These are phyloP conservation scores for Sylvietta virens DNA, from an alignment of 2,113 vertebrate species.

Conservation along the genomic window DNA sequence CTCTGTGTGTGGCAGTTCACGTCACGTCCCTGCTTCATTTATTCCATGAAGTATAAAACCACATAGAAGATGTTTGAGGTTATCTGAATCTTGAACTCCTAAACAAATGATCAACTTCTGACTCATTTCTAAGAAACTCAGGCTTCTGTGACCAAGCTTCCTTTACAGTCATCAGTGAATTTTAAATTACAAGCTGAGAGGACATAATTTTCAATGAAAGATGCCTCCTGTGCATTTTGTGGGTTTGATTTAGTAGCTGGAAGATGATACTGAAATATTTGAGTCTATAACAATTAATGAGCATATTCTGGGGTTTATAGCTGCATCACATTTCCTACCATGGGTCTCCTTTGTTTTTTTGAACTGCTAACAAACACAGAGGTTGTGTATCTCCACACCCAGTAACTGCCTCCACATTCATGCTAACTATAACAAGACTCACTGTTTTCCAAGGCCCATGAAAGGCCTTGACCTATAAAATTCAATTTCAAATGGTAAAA, in stretches of 20 bases:
- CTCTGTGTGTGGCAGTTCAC: neutral
- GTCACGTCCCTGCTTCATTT: neutral
- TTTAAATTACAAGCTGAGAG: neutral
- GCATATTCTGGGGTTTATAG: neutral
- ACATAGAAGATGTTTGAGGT: neutral
- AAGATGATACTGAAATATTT: neutral
- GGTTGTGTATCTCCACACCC: neutral
- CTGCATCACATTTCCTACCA: neutral
- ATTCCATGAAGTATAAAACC: neutral
- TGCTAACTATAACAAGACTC: slow-evolving; percentile 13
- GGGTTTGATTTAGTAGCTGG: neutral
- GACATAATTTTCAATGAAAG: neutral
- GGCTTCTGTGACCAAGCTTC: neutral
- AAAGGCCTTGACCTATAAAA: slow-evolving; percentile 66
- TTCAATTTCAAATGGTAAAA: slow-evolving; percentile 73
- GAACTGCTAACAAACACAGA: slow-evolving; percentile 35
- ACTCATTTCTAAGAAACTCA: slow-evolving; percentile 30
- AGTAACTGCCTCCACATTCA: slow-evolving; percentile 16
- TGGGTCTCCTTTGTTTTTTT: neutral
- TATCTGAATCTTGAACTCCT: slow-evolving; percentile 7
- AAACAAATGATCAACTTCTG: neutral
- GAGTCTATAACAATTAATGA: slow-evolving; percentile 41
- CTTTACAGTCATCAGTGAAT: slow-evolving; percentile 4
- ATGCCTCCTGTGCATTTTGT: neutral
- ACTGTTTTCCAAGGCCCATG: slow-evolving; percentile 35